phyloP scores from a whole-genome alignment of 2,888 invertebrate species.

The Taenaris catops region DNA sequence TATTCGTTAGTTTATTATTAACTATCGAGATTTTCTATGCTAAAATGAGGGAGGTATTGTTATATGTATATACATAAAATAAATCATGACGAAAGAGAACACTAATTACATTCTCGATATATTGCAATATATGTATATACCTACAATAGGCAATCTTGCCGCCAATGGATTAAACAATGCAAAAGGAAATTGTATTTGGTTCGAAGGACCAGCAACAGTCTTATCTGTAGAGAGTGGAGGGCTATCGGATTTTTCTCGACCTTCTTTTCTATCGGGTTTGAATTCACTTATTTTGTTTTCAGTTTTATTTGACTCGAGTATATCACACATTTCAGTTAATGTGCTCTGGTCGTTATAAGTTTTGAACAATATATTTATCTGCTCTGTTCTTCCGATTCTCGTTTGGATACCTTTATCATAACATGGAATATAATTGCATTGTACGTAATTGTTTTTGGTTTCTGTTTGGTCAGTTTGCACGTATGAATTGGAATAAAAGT shows the following conservation, averaged over 20 bases:
- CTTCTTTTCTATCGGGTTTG: constrained; percentile 7
- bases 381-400: constrained; percentile 30
- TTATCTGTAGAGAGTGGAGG: constrained; percentile 66
- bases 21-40: constrained; percentile 30
- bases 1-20: constrained; percentile 56
- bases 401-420: constrained; percentile 46
- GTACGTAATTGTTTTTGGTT: constrained; percentile 42
- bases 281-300: constrained; percentile 22
- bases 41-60: constrained; percentile 21
- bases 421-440: constrained; percentile 40
- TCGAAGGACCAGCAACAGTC: constrained; percentile 35
- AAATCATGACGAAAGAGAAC: constrained; percentile 6
- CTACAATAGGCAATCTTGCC: constrained; percentile 70
- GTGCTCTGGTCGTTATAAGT: constrained; percentile 33
- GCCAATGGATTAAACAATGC: constrained; percentile 70
- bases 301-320: constrained; percentile 13
- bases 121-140: constrained; percentile 64
- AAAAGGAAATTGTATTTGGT: constrained; percentile 54
- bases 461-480: constrained; percentile 58
- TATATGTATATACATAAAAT: constrained; percentile 30
- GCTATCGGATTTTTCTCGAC: constrained; percentile 62
- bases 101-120: constrained; percentile 19
- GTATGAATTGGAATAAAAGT: constrained; percentile 35
- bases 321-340: constrained; percentile 28
- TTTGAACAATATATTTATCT: constrained; percentile 33